Evolutionary conservation across 2,113 vertebrate genomes (phyloP).

Genomic region (Ceuthmochares aereus): DNA sequence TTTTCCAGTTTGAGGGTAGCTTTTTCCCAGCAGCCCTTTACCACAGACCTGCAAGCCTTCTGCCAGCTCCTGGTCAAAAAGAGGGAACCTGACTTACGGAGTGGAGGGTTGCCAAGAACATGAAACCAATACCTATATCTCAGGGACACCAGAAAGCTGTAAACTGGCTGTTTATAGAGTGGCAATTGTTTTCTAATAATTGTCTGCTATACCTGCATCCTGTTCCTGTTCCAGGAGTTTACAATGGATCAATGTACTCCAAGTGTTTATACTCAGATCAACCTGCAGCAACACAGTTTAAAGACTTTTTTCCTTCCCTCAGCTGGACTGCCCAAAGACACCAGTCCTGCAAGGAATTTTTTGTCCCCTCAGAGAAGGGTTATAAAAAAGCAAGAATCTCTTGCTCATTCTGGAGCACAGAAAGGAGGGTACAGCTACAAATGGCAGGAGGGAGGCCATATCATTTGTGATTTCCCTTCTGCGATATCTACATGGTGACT

Average conservation of each 20-base stretch:
- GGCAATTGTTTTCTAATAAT: conserved; percentile 54
- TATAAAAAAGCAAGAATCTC: not conserved
- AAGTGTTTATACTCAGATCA: conserved; percentile 20
- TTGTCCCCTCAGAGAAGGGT: not conserved
- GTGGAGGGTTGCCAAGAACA: conserved; percentile 43
- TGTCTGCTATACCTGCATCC: conserved; percentile 54
- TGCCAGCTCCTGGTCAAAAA: not conserved
- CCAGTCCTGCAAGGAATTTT: not conserved
- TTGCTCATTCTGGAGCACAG: no score
- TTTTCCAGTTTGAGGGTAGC: not conserved
- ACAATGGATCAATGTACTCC: conserved; percentile 52
- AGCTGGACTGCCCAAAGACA: not conserved
- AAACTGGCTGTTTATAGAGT: conserved; percentile 40
- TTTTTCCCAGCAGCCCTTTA: not conserved
- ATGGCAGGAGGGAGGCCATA: not conserved
- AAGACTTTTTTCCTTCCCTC: not conserved
- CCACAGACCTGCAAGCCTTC: not conserved
- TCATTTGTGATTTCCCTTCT: not conserved
- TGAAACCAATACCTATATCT: conserved; percentile 40
- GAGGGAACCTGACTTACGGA: not conserved
- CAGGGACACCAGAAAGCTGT: conserved; percentile 17
- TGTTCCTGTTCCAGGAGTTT: conserved; percentile 64
- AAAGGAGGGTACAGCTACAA: no score
- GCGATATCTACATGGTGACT: not conserved
- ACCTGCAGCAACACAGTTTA: not conserved